These are phyloP conservation scores for Spheniscus humboldti DNA, from an alignment of 2,797 vertebrate genomes.

Conservation along the genomic window DNA sequence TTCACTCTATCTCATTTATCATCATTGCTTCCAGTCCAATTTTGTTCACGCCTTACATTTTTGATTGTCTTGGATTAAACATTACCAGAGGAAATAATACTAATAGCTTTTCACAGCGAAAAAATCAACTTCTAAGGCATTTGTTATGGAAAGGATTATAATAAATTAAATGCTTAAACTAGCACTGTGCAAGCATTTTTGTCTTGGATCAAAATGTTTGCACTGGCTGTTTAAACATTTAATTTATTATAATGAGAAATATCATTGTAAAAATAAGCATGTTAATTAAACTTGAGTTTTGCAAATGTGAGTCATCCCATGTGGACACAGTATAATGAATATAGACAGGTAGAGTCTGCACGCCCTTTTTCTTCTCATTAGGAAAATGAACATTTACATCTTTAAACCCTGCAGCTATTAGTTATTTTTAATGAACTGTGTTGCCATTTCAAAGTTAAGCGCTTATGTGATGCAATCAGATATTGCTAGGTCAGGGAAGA, in stretches of 20 bases:
- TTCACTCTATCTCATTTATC: slow-evolving; percentile 34
- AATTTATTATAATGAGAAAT: slow-evolving; percentile 79
- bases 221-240: slow-evolving; percentile 79
- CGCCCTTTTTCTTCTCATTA: slow-evolving; percentile 64
- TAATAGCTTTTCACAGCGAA: slow-evolving; percentile 65
- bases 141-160: slow-evolving; percentile 77
- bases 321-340: slow-evolving; percentile 72
- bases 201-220: slow-evolving; percentile 81
- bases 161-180: slow-evolving; percentile 81
- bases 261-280: slow-evolving; percentile 74
- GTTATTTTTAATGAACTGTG: slow-evolving; percentile 75
- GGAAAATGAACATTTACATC: slow-evolving; percentile 69
- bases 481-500: slow-evolving; percentile 67
- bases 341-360: slow-evolving; percentile 60
- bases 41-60: slow-evolving; percentile 65
- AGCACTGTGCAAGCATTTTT: slow-evolving; percentile 76
- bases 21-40: slow-evolving; percentile 24
- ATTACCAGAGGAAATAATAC: slow-evolving; percentile 67
- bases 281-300: slow-evolving; percentile 76
- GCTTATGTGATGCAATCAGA: slow-evolving; percentile 61
- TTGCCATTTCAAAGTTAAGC: slow-evolving; percentile 70
- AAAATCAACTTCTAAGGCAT: slow-evolving; percentile 70
- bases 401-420: slow-evolving; percentile 71
- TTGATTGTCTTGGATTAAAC: slow-evolving; percentile 68
- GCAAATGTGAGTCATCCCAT: slow-evolving; percentile 68